Evolutionary conservation across 2,797 vertebrate genomes (phyloP), one percentile per base, ranked within the genome.

Genomic region (Monodelphis domestica): DNA sequence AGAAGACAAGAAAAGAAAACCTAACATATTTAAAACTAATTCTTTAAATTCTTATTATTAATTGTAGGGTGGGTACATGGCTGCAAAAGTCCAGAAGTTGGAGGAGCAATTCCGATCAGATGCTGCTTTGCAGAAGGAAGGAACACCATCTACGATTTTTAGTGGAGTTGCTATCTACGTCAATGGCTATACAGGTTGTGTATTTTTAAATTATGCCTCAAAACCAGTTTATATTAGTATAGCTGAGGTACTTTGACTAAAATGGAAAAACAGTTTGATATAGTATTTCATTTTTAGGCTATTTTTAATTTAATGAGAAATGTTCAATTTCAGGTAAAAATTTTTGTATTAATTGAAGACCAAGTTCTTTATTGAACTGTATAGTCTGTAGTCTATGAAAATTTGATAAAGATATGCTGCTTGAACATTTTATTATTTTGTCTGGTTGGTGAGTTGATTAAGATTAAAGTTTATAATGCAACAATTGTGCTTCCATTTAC

Each of bases 131-230:
- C 99, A 99, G 95, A 99, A 99, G 96, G 99, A 99, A 89, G 99
- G 99, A 59, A 97, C 96, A 30, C 98, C 98, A 89, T 99, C 99
- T 55, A 97, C 96, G 91, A 99, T 99, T 97, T 99, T 99, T 95
- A 99, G 97, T 21, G 99, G 99, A 92, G 99, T 99, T 45, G 98
- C 99, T 90, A 99, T 99, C 98, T 99, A 99, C 95, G 99, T 99
- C 97, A 99, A 99, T 93, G 99, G 99, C 96, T 99, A 99, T 97
- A 99, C 99, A 99, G 99, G 99, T 99, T 93, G 95, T 97, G 94
- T 98, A 92, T 91, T 92, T 95, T 92, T 94, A n/a, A n/a, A n/a
- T n/a, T n/a, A n/a, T n/a, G n/a, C 78, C 88, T 94, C 89, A 56
- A 93, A 94, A 90, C 50, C 96, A 84, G 45, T 26, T 51, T 45